phyloP scores from a whole-genome alignment of 2,797 vertebrate species.

The Clarias platycephalus region DNA sequence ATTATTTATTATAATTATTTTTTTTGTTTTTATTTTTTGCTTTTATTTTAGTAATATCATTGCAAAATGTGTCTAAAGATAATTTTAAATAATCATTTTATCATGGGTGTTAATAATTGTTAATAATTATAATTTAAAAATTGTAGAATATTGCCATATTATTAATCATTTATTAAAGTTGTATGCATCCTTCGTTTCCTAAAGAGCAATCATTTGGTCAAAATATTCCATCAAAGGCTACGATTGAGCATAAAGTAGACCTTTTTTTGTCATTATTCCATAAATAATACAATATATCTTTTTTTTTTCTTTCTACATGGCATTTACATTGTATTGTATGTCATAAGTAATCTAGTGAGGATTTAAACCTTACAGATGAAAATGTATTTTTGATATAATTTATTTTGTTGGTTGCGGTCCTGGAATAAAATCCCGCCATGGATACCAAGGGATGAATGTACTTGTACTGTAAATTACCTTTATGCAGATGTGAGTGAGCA shows the following conservation, averaged over 20 bases:
- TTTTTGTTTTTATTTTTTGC: neutral
- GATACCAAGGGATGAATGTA: neutral
- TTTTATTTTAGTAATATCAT: neutral
- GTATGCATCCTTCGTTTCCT: neutral
- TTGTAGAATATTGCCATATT: neutral
- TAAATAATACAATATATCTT: too few species aligned
- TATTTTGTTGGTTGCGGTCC: too few species aligned
- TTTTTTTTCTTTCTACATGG: too few species aligned
- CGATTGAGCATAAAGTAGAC: too few species aligned
- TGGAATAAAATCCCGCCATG: too few species aligned
- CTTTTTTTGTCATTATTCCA: too few species aligned
- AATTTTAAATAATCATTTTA: neutral
- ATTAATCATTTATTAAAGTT: neutral
- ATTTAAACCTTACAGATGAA: too few species aligned
- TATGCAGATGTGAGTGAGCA: neutral
- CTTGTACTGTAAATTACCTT: neutral
- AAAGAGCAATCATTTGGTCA: too few species aligned
- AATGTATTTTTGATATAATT: too few species aligned
- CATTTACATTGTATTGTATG: too few species aligned
- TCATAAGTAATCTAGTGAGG: too few species aligned
- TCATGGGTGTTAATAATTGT: neutral
- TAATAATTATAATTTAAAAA: neutral
- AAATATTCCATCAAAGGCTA: too few species aligned
- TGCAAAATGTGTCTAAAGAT: neutral
- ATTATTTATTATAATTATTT: neutral